Conservation (phyloP, 1,140 invertebrate species). For the Ectropis grisescens region DNA sequence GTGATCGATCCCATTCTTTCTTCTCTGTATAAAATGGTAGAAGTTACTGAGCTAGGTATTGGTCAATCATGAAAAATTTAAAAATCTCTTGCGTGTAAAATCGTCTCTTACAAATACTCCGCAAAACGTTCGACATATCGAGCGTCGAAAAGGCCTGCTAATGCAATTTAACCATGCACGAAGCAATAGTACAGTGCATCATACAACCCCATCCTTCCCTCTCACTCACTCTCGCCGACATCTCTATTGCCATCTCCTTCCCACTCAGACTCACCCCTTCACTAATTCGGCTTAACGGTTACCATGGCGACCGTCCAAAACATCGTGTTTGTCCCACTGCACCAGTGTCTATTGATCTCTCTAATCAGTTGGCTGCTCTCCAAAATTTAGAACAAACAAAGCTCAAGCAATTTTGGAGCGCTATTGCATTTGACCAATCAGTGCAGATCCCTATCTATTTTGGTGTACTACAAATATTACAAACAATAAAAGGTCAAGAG, state of each 20-base stretch:
- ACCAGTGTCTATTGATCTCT: conserved; percentile 34
- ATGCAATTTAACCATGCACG: conserved; percentile 50
- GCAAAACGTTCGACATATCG: no score
- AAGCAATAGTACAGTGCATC: conserved; percentile 38
- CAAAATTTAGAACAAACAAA: conserved; percentile 8
- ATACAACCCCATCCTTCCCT: conserved; percentile 24
- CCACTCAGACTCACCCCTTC: conserved; percentile 22
- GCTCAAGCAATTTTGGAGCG: no score
- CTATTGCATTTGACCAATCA: no score
- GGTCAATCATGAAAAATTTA: no score
- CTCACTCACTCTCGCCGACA: conserved; percentile 13
- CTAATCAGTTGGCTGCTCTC: conserved; percentile 11
- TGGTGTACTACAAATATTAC: no score
- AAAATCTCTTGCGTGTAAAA: no score
- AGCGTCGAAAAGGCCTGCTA: conserved; percentile 12
- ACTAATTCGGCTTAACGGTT: conserved; percentile 44
- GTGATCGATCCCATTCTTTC: no score
- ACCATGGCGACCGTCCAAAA: conserved; percentile 48
- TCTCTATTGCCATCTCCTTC: conserved; percentile 16
- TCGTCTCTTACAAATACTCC: no score
- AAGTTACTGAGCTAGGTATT: no score
- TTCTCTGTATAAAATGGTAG: no score
- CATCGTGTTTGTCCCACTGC: conserved; percentile 19
- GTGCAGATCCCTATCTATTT: no score
- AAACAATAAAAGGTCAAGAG: conserved; percentile 21